Base-by-base conservation (phyloP, 2,797 vertebrate species). In the Adrianichthys oophorus region DNA sequence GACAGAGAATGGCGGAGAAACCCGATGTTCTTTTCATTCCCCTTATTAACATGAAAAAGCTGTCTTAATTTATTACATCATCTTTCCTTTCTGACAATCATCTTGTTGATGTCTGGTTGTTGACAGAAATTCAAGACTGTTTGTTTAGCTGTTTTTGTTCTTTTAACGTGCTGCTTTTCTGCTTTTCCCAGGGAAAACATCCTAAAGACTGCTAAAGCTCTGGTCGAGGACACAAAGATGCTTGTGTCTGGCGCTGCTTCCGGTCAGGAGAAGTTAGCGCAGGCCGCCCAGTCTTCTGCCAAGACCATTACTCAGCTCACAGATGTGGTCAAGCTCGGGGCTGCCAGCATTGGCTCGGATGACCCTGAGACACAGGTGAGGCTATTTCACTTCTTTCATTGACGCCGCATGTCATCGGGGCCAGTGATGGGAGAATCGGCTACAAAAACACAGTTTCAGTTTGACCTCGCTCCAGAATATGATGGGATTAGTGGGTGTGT, bases 231-330 rank as follows among this genome's bases (percentile, higher is more conserved):
- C 87, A 98, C 96, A 3, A 99, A 99, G 80, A 87, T 98, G 82
- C 84, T 99, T 59, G 97, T 98, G 61, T 96, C 96, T 0, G 96
- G 97, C 0, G 97, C 96, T 0, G 97, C 97, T 0, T 96, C 96
- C 0, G 95, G 96, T 74, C 97, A 96, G 74, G 97, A 99, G 59
- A 95, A 91, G 65, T 84, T 99, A 79, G 94, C 97, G 49, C 96
- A 99, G 72, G 97, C 97, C 0, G 97, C 97, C 16, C 95, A 96
- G 70, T 98, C 96, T 0, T 99, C 97, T 0, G 96, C 96, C 43
- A 95, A 93, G 81, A 98, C 97, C 83, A 99, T 99, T 67, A 99
- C 97, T 17, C 97, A 98, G 0, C 94, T 99, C 43, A 97, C 97
- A 1, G 97, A 99, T 68, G 97, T 98, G 59, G 97, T 99, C 61